Base-by-base conservation (phyloP, 2,888 invertebrate species). In the Euphydryas editha region DNA sequence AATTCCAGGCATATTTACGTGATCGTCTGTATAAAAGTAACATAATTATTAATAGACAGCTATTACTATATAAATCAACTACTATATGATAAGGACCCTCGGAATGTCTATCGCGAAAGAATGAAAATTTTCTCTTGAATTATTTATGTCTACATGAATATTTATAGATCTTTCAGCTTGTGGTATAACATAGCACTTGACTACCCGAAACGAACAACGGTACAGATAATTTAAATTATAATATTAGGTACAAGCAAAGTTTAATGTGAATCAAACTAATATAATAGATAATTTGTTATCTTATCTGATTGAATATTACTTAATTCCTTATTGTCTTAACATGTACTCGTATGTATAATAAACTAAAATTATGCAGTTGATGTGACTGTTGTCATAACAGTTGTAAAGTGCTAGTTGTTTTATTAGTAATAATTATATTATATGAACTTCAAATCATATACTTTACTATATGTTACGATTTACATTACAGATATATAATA, bases 1-100 rank as follows among this genome's bases (percentile, higher is more conserved):
- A 67, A 67, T 67, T 63, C 63, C 59, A 49, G 36, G 13, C 54
- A 49, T 59, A 24, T 62, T 54, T 58, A 39, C 51, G 44, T 54
- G 51, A 59, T 51, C 51, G 51, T 13, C 42, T 30, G 58, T 49
- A 17, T 15, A 58, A 39, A 30, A 37, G 18, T 24, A 51, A 49
- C 44, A 51, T 18, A 18, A 56, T 21, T 47, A 42, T 42, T n/a
- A 42, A 57, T 30, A 44, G 39, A 58, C 44, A 46, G 44, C 46
- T 58, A 46, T 30, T 51, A 24, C n/a, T 51, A 51, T n/a, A 51
- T 51, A 51, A 54, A 54, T 54, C 54, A 54, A 36, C n/a, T 17
- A 17, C 30, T 54, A 54, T 54, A 54, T 54, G 36, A 54, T 54
- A 36, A 54, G 54, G 36, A 54, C 54, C 54, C 18, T 54, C 49